phyloP scores from a whole-genome alignment of 2,888 invertebrate species.

The Drepana falcataria region DNA sequence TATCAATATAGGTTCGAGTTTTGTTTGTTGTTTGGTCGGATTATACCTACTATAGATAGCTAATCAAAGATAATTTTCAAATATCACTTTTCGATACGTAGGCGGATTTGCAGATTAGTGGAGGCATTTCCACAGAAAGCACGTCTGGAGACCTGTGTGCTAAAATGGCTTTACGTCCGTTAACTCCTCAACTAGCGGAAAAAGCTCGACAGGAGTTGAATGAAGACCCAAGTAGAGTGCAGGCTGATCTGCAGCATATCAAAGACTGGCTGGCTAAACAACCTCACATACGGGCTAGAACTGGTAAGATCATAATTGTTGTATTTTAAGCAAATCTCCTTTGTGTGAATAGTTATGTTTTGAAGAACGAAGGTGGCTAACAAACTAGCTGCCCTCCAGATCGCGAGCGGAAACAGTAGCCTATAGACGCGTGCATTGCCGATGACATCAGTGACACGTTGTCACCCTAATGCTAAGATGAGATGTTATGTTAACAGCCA shows the following conservation, averaged over 20 bases:
- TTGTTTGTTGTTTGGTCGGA: constrained; percentile 5
- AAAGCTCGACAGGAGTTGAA: constrained; percentile 72
- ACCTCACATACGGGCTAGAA: constrained; percentile 65
- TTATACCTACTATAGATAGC: constrained; percentile 23
- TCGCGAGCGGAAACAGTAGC: no score
- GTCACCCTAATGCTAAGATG: no score
- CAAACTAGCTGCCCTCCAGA: no score
- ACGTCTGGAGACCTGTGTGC: background rate
- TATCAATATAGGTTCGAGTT: background rate
- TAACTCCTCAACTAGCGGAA: constrained; percentile 45
- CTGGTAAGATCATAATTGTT: constrained; percentile 24
- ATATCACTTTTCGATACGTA: constrained; percentile 13
- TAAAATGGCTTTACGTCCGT: constrained; percentile 44
- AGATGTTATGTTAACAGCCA: no score
- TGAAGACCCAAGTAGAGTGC: constrained; percentile 69
- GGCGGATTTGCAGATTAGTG: constrained; percentile 12
- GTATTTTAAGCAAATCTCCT: no score
- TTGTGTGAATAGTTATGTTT: no score
- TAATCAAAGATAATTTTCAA: constrained; percentile 23
- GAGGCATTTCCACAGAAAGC: background rate
- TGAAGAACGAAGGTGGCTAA: no score
- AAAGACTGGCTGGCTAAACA: constrained; percentile 79
- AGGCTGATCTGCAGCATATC: constrained; percentile 67
- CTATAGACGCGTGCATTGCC: no score
- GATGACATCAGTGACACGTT: no score